These are phyloP conservation scores for Laticauda laticaudata DNA, from an alignment of 2,113 vertebrate genomes.

Conservation along the genomic window DNA sequence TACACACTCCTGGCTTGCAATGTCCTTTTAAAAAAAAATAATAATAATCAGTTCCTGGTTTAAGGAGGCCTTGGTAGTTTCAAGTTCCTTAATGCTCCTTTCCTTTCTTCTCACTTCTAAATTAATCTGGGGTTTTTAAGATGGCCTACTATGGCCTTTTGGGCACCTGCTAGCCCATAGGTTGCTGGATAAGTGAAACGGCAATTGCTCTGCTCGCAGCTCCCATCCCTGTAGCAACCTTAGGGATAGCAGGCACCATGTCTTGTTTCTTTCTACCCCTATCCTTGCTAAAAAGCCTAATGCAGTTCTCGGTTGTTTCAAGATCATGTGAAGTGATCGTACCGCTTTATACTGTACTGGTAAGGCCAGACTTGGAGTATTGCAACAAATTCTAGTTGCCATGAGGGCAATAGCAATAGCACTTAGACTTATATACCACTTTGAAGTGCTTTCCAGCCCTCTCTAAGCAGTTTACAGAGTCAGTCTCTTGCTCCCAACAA, in stretches of 20 bases:
- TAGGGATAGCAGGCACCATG: conserved; percentile 4
- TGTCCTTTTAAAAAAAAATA: background rate
- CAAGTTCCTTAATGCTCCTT: conserved; percentile 37
- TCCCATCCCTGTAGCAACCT: too few species aligned
- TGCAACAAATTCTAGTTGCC: too few species aligned
- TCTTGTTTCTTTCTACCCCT: conserved; percentile 49
- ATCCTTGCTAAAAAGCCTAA: conserved; percentile 65
- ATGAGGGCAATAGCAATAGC: too few species aligned
- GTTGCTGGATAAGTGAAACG: background rate
- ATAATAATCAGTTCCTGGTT: conserved; percentile 8
- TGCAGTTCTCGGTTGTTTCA: too few species aligned
- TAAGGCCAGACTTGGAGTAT: too few species aligned
- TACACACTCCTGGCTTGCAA: background rate
- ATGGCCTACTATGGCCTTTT: conserved; percentile 35
- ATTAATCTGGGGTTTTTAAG: background rate
- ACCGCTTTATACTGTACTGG: too few species aligned
- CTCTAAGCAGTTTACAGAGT: too few species aligned
- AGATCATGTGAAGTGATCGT: too few species aligned
- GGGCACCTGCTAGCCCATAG: conserved; percentile 33
- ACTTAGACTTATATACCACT: too few species aligned
- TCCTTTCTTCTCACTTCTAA: conserved; percentile 7
- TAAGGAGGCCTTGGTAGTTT: conserved; percentile 15
- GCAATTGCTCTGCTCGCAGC: background rate
- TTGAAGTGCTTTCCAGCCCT: too few species aligned
- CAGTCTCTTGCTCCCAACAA: too few species aligned